A percentile compares a stretch with the other conserved stretches of the same genome.
phyloP scores from a whole-genome alignment of 2,113 vertebrate species.

The Cnemophilus loriae region DNA sequence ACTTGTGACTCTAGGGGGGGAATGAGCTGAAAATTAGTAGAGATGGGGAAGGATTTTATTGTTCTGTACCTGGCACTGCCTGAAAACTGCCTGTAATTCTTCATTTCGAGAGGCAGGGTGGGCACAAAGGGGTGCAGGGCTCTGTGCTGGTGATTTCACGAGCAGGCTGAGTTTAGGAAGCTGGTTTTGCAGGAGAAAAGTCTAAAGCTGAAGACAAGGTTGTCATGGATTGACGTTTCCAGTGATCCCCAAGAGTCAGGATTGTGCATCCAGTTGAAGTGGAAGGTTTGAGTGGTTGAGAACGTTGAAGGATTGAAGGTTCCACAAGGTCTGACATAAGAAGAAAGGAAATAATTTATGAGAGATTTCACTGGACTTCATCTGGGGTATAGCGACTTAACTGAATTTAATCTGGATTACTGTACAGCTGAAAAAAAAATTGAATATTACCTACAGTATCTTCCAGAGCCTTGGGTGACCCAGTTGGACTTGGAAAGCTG shows the following conservation, averaged over 20 bases:
- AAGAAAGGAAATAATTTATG: not conserved
- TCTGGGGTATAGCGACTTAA: not conserved
- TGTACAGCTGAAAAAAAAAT: not conserved
- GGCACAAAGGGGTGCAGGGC: not conserved
- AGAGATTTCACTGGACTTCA: not conserved
- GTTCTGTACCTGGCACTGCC: not conserved
- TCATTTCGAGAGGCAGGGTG: not conserved
- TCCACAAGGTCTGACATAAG: not conserved
- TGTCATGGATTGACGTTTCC: not conserved
- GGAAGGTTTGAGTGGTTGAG: not conserved
- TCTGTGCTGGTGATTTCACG: not conserved
- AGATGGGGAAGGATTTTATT: not conserved
- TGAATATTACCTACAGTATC: not conserved
- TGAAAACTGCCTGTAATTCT: not conserved
- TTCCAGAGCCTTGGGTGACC: not conserved
- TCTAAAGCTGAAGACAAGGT: not conserved
- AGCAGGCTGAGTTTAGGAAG: not conserved
- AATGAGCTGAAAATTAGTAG: not conserved
- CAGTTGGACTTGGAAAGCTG: not conserved
- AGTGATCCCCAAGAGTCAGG: not conserved
- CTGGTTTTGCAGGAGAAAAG: not conserved
- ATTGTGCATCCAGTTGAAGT: not conserved
- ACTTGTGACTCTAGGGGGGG: accelerated
- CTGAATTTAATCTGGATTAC: not conserved
- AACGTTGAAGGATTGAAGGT: not conserved